A percentile compares a stretch with the other conserved stretches of the same genome.
These are phyloP conservation scores for Mobula birostris DNA, from an alignment of 2,113 vertebrate genomes.

Conservation along the genomic window DNA sequence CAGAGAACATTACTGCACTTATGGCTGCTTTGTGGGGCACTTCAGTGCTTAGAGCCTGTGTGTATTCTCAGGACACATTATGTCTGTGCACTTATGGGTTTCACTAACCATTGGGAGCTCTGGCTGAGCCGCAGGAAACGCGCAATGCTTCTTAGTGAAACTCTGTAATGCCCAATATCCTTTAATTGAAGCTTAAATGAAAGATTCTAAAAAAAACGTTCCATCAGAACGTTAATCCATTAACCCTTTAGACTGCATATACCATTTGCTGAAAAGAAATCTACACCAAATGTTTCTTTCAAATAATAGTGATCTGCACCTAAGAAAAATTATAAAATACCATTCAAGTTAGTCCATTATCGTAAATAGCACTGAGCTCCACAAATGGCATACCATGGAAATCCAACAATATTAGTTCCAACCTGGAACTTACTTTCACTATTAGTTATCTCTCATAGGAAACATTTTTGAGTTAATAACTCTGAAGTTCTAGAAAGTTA, in stretches of 20 bases:
- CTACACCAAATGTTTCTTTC: background rate
- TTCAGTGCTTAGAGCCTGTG: slow-evolving; percentile 45
- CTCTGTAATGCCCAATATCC: slow-evolving; percentile 15
- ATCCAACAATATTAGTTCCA: background rate
- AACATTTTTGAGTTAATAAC: background rate
- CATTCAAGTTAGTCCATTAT: background rate
- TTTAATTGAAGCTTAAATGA: slow-evolving; percentile 35
- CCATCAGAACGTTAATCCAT: background rate
- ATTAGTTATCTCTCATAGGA: background rate
- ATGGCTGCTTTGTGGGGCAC: slow-evolving; percentile 36
- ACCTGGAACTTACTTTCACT: background rate
- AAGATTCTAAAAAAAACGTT: background rate
- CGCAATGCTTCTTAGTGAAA: slow-evolving; percentile 1
- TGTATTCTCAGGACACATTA: slow-evolving; percentile 44
- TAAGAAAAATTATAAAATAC: background rate
- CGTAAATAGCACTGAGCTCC: background rate
- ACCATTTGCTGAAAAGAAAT: background rate
- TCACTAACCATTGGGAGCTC: slow-evolving; percentile 57
- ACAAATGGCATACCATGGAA: background rate
- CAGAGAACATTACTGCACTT: background rate
- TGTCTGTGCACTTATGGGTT: slow-evolving; percentile 56
- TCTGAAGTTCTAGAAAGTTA: background rate
- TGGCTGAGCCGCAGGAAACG: slow-evolving; percentile 49
- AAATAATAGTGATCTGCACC: too few species aligned
- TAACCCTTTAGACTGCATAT: background rate